phyloP scores from a whole-genome alignment of 30 jellyfish, hydroid and myxozoan genomes.

The Hydractinia echinata region DNA sequence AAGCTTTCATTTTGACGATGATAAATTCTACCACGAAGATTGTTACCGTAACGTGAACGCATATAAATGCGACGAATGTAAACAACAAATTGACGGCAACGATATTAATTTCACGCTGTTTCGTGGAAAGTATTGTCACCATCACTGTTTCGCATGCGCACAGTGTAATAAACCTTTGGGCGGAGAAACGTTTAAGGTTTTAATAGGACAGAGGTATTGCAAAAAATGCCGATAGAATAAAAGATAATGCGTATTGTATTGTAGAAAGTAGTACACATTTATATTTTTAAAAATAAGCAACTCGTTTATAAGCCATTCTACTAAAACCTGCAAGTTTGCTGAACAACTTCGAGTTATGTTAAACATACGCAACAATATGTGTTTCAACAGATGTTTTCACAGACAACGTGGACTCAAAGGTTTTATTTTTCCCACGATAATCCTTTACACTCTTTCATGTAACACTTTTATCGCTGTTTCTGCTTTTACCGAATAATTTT shows the following conservation, averaged over 20 bases:
- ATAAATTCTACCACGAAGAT: constrained; percentile 3
- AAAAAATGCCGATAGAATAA: constrained; percentile 2
- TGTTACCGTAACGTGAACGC: constrained; percentile 4
- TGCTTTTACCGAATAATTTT: no score
- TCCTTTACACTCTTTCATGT: no score
- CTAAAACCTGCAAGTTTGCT: no score
- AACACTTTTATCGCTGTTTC: no score
- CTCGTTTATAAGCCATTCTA: no score
- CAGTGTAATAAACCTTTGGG: background rate
- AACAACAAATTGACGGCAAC: constrained; percentile 18
- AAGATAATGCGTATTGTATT: background rate
- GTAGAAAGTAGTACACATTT: background rate
- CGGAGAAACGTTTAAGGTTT: background rate
- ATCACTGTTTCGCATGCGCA: background rate
- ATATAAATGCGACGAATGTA: constrained; percentile 14
- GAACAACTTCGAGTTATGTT: no score
- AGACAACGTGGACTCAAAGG: no score
- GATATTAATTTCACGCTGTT: constrained; percentile 5
- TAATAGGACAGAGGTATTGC: constrained; percentile 15
- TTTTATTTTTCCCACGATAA: no score
- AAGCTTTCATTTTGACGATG: constrained; percentile 9
- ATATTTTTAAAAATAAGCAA: no score
- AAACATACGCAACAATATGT: no score
- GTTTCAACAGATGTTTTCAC: no score
- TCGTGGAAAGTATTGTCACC: constrained; percentile 16